Evolutionary conservation across 1,140 invertebrate species (phyloP).

Genomic region (Drosophila kikkawai): DNA sequence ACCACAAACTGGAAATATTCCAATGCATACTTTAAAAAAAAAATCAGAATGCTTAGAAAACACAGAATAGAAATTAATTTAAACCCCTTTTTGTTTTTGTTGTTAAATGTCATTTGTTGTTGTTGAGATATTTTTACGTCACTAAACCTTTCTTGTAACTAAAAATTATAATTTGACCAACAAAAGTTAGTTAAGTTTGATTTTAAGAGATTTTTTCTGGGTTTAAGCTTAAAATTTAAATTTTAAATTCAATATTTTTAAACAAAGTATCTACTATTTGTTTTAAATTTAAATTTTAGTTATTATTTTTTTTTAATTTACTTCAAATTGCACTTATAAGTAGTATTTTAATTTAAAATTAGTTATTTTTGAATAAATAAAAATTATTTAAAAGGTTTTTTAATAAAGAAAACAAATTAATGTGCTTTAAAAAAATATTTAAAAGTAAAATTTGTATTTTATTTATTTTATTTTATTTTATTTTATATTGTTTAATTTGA

Average conservation of each 20-base stretch:
- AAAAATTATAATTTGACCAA: background rate
- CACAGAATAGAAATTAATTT: too few species aligned
- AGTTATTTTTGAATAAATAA: too few species aligned
- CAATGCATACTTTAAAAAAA: background rate
- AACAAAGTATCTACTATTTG: background rate
- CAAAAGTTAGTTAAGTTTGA: background rate
- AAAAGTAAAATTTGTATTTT: too few species aligned
- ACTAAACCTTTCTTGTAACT: background rate
- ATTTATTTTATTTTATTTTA: too few species aligned
- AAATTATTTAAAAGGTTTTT: too few species aligned
- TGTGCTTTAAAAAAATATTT: too few species aligned
- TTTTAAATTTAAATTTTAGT: too few species aligned
- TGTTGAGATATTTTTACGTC: background rate
- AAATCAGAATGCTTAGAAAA: background rate
- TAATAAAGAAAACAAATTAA: too few species aligned
- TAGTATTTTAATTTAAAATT: too few species aligned
- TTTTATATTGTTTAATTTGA: too few species aligned
- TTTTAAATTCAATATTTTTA: background rate
- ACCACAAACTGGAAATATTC: constrained; percentile 10
- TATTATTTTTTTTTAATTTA: too few species aligned
- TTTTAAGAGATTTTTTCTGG: background rate
- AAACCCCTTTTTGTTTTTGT: background rate
- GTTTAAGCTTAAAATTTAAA: background rate
- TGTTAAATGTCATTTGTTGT: background rate
- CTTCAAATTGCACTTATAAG: too few species aligned